Percentiles rank a stretch among this genome's conserved stretches.
Conservation (phyloP, 2,113 vertebrate species). For the Ictalurus furcatus region DNA sequence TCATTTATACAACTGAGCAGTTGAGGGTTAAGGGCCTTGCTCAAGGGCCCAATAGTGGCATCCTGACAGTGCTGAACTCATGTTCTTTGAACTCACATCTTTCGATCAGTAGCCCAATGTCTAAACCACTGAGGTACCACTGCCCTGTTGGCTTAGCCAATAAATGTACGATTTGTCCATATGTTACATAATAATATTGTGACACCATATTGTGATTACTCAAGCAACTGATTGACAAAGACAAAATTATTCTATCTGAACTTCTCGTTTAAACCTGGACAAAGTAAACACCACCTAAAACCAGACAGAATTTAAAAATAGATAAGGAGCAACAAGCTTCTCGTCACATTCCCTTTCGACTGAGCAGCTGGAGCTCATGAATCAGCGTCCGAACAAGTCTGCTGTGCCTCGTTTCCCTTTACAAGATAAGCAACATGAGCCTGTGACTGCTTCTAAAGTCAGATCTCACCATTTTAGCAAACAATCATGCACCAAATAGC, state of each 20-base stretch:
- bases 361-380: constrained; percentile 21
- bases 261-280: background rate
- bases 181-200: background rate
- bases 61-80: too few relatives aligned
- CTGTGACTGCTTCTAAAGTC: background rate
- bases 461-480: background rate
- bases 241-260: background rate
- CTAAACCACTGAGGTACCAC: too few relatives aligned
- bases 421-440: background rate
- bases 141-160: background rate
- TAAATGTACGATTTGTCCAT: background rate
- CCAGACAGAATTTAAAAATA: background rate
- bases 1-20: too few relatives aligned
- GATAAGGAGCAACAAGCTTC: background rate
- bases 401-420: constrained; percentile 14
- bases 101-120: too few relatives aligned
- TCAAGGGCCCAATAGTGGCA: too few relatives aligned
- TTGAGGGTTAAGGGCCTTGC: too few relatives aligned
- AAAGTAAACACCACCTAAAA: background rate
- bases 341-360: background rate
- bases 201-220: background rate
- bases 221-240: background rate
- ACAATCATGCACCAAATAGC: background rate
- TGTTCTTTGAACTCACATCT: too few relatives aligned
- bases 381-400: background rate